phyloP scores from a whole-genome alignment of 2,113 vertebrate species.

The Henicopernis longicauda region DNA sequence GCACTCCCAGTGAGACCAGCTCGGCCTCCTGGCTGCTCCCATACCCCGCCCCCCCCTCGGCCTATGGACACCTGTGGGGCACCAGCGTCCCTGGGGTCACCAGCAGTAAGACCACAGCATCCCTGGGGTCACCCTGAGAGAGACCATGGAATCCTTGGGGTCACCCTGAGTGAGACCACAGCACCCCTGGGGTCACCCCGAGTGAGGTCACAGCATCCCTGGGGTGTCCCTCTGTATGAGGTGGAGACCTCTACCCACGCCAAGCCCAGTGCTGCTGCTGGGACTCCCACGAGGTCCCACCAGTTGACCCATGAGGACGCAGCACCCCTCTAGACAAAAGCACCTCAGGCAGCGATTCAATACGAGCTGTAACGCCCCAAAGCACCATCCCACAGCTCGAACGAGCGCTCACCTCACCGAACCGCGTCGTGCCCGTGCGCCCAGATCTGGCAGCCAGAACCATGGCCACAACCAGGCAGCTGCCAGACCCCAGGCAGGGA shows the following conservation, averaged over 20 bases:
- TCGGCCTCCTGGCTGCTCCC: background rate
- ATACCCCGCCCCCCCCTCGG: background rate
- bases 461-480: background rate
- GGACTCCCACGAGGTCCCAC: background rate
- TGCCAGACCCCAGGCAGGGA: background rate
- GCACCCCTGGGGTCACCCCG: background rate
- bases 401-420: background rate
- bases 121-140: background rate
- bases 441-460: background rate
- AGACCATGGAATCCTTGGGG: background rate
- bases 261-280: background rate
- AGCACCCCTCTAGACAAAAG: background rate
- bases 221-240: background rate
- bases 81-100: background rate
- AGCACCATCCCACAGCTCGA: background rate
- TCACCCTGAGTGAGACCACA: background rate
- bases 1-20: background rate
- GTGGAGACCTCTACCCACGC: background rate
- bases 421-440: background rate
- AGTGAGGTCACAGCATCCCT: background rate
- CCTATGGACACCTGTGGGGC: background rate
- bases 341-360: background rate
- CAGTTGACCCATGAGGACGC: background rate
- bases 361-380: background rate
- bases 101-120: background rate